A percentile compares a stretch with the other conserved stretches of the same genome.
These are phyloP conservation scores for Sinonovacula constricta DNA, from an alignment of 1,140 invertebrate species.

Conservation along the genomic window DNA sequence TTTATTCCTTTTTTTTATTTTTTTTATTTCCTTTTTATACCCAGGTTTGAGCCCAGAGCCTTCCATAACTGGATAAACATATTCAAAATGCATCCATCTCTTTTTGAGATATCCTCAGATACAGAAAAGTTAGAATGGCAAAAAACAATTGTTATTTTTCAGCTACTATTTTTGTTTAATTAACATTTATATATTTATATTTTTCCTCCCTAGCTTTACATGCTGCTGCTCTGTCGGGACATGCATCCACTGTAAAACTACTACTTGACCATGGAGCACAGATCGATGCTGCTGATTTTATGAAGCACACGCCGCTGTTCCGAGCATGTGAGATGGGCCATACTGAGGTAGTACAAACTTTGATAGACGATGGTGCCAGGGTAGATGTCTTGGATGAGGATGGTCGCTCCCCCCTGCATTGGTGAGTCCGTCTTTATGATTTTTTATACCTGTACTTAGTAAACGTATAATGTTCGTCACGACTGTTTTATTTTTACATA, in stretches of 20 bases:
- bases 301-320: constrained; percentile 78
- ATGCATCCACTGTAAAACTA: constrained; percentile 75
- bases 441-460: too few relatives aligned
- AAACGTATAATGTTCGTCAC: too few relatives aligned
- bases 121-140: too few relatives aligned
- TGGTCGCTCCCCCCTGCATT: constrained; percentile 78
- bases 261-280: constrained; percentile 73
- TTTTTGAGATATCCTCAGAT: too few relatives aligned
- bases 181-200: not conserved
- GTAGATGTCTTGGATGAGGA: constrained; percentile 76
- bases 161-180: not conserved
- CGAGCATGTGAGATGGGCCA: constrained; percentile 79
- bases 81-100: too few relatives aligned
- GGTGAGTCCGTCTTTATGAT: constrained; percentile 71
- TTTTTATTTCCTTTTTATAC: too few relatives aligned
- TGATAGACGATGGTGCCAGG: constrained; percentile 76
- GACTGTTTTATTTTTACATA: too few relatives aligned
- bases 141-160: too few relatives aligned
- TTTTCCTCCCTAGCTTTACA: constrained; percentile 74
- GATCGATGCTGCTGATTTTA: constrained; percentile 74
- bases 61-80: too few relatives aligned
- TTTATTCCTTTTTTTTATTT: too few relatives aligned
- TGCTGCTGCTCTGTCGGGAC: constrained; percentile 76
- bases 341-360: constrained; percentile 75
- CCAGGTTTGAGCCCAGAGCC: too few relatives aligned